Base-by-base conservation (phyloP, 2,888 invertebrate genomes). In the Heteromurus nitidus region DNA sequence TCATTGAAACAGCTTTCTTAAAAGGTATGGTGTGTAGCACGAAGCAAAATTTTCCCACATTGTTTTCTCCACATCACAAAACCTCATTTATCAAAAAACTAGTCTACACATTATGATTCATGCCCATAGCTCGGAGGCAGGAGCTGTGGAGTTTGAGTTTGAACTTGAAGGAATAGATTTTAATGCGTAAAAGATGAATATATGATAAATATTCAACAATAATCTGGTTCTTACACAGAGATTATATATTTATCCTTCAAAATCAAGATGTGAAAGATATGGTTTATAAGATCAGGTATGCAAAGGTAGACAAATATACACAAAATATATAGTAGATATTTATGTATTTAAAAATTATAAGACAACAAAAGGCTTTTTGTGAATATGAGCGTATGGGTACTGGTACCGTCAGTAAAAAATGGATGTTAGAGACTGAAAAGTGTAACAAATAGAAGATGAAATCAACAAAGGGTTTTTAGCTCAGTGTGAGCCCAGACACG, bases 101-200 rank as follows among this genome's bases (percentile, higher is more conserved):
- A 60, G 50, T 31, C 28, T 24, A 30, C 64, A 64, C 74, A 74
- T 74, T n/a, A n/a, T n/a, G 65, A 60, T 76, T 76, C 75, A 68
- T 76, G 44, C 28, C 44, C 18, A 20, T 74, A 1, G 55, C 74
- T 74, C 9, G 24, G 24, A 65, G 76, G 60, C 58, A 62, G 36
- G n/a, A n/a, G n/a, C n/a, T n/a, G n/a, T n/a, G n/a, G n/a, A n/a
- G n/a, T n/a, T n/a, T n/a, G n/a, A n/a, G n/a, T n/a, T n/a, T n/a
- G n/a, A n/a, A n/a, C n/a, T n/a, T n/a, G n/a, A n/a, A n/a, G n/a
- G n/a, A n/a, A n/a, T n/a, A n/a, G n/a, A n/a, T n/a, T n/a, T n/a
- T n/a, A n/a, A n/a, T n/a, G n/a, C n/a, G n/a, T n/a, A n/a, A n/a
- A n/a, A n/a, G n/a, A n/a, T n/a, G n/a, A n/a, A n/a, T n/a, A n/a